These are phyloP conservation scores for Onychomys torridus DNA, from an alignment of 2,797 vertebrate genomes.

Conservation along the genomic window DNA sequence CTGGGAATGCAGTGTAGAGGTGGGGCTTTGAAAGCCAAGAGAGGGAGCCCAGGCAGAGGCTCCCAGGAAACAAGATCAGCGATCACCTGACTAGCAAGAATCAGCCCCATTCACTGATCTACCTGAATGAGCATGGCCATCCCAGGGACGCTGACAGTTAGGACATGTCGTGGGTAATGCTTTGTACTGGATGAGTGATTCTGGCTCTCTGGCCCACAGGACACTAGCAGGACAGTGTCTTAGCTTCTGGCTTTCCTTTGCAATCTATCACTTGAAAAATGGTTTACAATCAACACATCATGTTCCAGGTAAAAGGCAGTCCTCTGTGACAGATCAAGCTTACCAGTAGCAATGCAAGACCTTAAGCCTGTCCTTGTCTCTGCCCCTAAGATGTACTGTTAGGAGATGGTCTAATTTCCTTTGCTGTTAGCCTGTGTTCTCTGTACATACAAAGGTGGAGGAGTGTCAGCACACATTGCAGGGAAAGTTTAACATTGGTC, in stretches of 20 bases:
- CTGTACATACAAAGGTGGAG: not conserved
- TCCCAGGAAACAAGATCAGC: not conserved
- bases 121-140: not conserved
- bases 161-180: not conserved
- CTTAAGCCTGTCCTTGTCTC: not conserved
- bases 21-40: not conserved
- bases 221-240: not conserved
- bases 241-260: slow-evolving; percentile 11
- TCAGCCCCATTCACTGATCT: not conserved
- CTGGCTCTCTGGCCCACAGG: not conserved
- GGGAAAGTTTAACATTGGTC: not conserved
- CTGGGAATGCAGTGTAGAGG: not conserved
- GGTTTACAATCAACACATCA: not conserved
- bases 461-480: not conserved
- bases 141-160: not conserved
- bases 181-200: not conserved
- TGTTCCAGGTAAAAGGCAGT: not conserved
- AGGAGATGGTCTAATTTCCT: not conserved
- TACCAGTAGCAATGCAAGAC: not conserved
- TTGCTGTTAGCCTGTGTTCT: not conserved
- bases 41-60: not conserved
- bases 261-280: not conserved
- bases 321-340: not conserved
- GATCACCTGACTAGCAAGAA: not conserved
- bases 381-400: not conserved